These are phyloP conservation scores for Nematostella vectensis DNA, from an alignment of 92 coral and sea anemone genomes.

Conservation along the genomic window DNA sequence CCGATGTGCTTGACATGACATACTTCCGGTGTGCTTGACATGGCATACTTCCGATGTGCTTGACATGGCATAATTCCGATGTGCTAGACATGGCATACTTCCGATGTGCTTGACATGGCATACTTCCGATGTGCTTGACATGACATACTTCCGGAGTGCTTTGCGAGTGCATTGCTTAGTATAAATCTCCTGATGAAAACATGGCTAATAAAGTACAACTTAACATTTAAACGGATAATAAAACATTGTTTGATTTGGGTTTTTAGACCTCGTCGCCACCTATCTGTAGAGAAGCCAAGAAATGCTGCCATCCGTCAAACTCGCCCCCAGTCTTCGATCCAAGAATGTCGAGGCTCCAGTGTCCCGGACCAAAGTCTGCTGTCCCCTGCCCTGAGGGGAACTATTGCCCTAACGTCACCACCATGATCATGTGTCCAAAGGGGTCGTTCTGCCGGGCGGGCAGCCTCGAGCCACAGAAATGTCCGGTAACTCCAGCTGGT, in stretches of 20 bases:
- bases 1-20: too few species aligned
- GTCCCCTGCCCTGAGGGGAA: constrained; percentile 48
- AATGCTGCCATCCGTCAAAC: constrained; percentile 66
- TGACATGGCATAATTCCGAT: too few species aligned
- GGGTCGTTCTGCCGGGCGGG: constrained; percentile 68
- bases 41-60: too few species aligned
- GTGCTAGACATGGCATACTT: neutral
- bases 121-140: neutral
- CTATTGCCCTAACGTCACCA: constrained; percentile 68
- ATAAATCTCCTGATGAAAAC: too few species aligned
- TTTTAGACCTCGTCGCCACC: constrained; percentile 27
- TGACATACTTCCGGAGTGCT: too few species aligned
- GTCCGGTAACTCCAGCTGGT: constrained; percentile 88
- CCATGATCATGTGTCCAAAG: constrained; percentile 41
- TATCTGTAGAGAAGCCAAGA: constrained; percentile 36
- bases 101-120: neutral
- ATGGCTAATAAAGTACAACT: too few species aligned
- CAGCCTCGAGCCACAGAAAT: constrained; percentile 43
- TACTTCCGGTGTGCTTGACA: too few species aligned
- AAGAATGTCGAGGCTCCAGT: constrained; percentile 5
- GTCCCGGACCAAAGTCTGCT: constrained; percentile 62
- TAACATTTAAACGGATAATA: too few species aligned
- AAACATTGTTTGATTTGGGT: too few species aligned
- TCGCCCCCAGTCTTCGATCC: constrained; percentile 41
- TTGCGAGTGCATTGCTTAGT: too few species aligned